phyloP scores from a whole-genome alignment of 2,113 vertebrate species.

The Atractosteus spatula region DNA sequence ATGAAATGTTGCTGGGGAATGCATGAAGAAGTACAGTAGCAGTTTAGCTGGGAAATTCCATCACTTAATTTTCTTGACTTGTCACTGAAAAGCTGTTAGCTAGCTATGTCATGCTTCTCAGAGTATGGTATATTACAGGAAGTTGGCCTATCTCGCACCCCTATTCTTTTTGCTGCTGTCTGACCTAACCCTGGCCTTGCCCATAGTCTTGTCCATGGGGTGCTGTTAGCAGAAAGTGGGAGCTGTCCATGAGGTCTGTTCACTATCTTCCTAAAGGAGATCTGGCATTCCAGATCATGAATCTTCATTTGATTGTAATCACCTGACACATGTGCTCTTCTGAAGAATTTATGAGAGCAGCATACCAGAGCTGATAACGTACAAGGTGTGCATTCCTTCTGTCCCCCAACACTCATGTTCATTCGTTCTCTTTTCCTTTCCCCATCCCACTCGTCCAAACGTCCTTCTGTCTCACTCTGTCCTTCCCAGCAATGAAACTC shows the following conservation, averaged over 20 bases:
- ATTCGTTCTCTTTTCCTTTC: too few relatives aligned
- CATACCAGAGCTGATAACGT: conserved; percentile 18
- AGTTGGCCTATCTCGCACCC: not conserved
- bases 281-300: conserved; percentile 7
- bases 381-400: conserved; percentile 7
- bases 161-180: conserved; percentile 2
- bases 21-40: too few relatives aligned
- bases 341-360: conserved; percentile 16
- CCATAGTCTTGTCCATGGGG: not conserved
- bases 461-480: not conserved
- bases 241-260: not conserved
- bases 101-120: too few relatives aligned
- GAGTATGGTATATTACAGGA: too few relatives aligned
- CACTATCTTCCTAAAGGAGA: not conserved
- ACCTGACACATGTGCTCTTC: conserved; percentile 26
- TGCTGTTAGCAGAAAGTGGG: not conserved
- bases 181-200: not conserved
- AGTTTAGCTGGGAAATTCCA: too few relatives aligned
- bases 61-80: too few relatives aligned
- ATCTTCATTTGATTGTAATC: conserved; percentile 29
- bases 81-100: too few relatives aligned
- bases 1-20: too few relatives aligned
- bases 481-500: not conserved
- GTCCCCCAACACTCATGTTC: not conserved
- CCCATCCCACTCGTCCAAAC: too few relatives aligned